phyloP scores from a whole-genome alignment of 2,797 vertebrate genomes.

The Sebastes flavidus region DNA sequence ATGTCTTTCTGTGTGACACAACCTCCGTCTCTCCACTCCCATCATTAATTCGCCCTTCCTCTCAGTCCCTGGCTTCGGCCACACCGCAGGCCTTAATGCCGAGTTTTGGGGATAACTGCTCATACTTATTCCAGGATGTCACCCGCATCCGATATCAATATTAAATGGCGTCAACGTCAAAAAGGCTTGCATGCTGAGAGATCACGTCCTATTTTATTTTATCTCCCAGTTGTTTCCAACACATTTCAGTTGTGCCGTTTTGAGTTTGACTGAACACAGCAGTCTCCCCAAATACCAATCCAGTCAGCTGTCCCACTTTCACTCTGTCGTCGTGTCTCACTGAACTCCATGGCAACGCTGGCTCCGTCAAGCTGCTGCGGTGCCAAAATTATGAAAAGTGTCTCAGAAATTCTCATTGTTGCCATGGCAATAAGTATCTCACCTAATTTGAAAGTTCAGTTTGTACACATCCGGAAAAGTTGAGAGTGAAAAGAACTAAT shows the following conservation, averaged over 20 bases:
- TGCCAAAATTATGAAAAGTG: conserved; percentile 27
- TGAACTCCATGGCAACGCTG: conserved; percentile 32
- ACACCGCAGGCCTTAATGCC: background rate
- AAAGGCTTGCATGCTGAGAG: conserved; percentile 5
- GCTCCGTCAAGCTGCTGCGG: background rate
- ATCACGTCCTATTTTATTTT: background rate
- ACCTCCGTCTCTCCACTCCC: background rate
- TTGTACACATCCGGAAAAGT: background rate
- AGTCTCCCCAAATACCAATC: conserved; percentile 10
- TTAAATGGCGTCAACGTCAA: conserved; percentile 19
- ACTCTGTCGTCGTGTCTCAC: background rate
- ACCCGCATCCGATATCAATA: conserved; percentile 24
- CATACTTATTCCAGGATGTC: conserved; percentile 28
- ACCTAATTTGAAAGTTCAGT: conserved; percentile 10
- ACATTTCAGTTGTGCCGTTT: conserved; percentile 9
- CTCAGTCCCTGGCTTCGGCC: background rate
- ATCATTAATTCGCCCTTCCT: conserved; percentile 24
- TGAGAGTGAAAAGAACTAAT: background rate
- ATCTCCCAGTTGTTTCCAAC: background rate
- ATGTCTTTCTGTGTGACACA: conserved; percentile 1
- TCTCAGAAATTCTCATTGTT: conserved; percentile 8
- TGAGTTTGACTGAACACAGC: conserved; percentile 20
- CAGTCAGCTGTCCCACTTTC: conserved; percentile 34
- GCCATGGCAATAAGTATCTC: conserved; percentile 24
- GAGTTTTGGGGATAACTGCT: conserved; percentile 15